These are phyloP conservation scores for Liparis tanakae DNA, from an alignment of 2,797 vertebrate species.

Conservation along the genomic window DNA sequence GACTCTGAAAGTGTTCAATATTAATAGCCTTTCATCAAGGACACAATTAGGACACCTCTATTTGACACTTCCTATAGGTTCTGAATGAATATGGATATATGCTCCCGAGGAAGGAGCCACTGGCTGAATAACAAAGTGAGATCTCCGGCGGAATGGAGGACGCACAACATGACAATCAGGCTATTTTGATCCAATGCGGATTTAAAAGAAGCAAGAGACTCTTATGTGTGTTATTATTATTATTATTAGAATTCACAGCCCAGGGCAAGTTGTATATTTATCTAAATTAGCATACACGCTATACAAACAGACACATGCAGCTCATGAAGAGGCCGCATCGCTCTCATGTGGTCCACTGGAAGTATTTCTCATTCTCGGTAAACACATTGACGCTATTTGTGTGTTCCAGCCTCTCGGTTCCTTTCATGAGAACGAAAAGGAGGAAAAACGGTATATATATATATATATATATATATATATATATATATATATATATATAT, in stretches of 20 bases:
- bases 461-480: no score
- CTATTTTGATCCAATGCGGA: slow-evolving; percentile 72
- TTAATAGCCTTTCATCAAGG: slow-evolving; percentile 89
- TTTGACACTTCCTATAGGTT: slow-evolving; percentile 85
- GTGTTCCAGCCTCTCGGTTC: slow-evolving; percentile 22
- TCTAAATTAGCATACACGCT: slow-evolving; percentile 74
- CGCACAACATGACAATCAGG: slow-evolving; percentile 69
- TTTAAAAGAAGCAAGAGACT: slow-evolving; percentile 71
- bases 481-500: no score
- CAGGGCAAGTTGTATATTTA: slow-evolving; percentile 77
- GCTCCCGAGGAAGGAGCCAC: slow-evolving; percentile 75
- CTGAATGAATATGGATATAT: slow-evolving; percentile 84
- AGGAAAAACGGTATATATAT: background rate
- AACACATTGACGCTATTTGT: slow-evolving; percentile 21
- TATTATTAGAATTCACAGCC: slow-evolving; percentile 77
- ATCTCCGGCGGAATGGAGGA: slow-evolving; percentile 63
- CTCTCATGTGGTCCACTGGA: slow-evolving; percentile 37
- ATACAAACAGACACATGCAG: slow-evolving; percentile 54
- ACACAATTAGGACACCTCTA: slow-evolving; percentile 88
- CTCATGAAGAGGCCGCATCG: slow-evolving; percentile 34
- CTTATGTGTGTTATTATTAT: slow-evolving; percentile 72
- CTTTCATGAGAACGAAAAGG: slow-evolving; percentile 23
- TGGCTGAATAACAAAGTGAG: slow-evolving; percentile 80
- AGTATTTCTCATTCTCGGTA: slow-evolving; percentile 24
- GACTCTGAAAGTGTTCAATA: slow-evolving; percentile 84